These are phyloP conservation scores for Hepsetus odoe DNA, from an alignment of 2,113 vertebrate species.

Conservation along the genomic window DNA sequence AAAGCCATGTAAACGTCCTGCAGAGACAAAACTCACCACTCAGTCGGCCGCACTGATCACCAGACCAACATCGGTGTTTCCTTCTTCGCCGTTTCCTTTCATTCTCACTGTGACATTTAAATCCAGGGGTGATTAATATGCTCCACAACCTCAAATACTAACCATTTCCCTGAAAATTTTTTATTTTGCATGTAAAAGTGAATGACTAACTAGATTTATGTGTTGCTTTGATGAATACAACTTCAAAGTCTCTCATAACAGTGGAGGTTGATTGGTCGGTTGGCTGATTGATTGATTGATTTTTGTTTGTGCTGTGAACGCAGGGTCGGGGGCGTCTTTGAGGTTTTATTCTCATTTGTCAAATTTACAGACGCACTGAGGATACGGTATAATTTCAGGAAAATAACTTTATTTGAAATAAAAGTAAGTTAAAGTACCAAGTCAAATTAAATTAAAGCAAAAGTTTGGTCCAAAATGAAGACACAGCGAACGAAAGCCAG, in stretches of 20 bases:
- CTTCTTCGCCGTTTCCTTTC: not conserved
- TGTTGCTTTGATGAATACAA: slow-evolving; percentile 27
- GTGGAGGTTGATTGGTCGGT: not conserved
- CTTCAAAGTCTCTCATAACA: slow-evolving; percentile 8
- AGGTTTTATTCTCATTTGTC: no score
- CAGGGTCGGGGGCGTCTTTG: no score
- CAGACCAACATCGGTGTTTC: not conserved
- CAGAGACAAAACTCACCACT: no score
- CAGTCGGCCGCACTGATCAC: no score
- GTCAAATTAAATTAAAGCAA: no score
- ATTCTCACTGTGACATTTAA: slow-evolving; percentile 5
- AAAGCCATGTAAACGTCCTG: no score
- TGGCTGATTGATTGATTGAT: not conserved
- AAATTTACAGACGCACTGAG: no score
- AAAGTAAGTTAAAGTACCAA: no score
- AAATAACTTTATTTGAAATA: no score
- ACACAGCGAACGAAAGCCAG: no score
- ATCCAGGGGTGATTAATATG: not conserved
- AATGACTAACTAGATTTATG: not conserved
- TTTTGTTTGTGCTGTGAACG: not conserved
- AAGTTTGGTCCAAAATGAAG: no score
- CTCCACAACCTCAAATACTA: not conserved
- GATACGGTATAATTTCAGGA: no score
- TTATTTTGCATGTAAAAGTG: not conserved
- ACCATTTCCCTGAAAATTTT: not conserved